Evolutionary conservation across 1,140 invertebrate species (phyloP).

Genomic region (Eufriesea mexicana): DNA sequence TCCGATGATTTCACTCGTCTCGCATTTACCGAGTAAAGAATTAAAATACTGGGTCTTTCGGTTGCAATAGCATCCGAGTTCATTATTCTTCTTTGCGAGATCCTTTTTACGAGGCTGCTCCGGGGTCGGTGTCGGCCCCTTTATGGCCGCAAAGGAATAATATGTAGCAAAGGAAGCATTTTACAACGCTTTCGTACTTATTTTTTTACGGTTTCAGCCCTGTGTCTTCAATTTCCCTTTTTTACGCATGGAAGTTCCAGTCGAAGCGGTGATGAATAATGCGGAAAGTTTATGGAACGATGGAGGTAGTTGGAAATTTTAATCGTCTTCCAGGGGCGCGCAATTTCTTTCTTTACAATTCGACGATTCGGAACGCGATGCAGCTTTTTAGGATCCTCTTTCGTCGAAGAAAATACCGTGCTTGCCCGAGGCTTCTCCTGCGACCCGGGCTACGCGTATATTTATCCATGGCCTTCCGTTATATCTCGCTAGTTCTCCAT

Average conservation of each 20-base stretch:
- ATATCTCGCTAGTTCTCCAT: not conserved
- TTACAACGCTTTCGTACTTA: constrained; percentile 11
- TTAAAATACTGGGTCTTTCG: not conserved
- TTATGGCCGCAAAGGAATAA: not conserved
- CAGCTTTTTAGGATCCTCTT: not conserved
- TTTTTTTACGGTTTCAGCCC: constrained; percentile 2
- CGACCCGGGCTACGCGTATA: not conserved
- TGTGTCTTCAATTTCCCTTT: constrained; percentile 15
- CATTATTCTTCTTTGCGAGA: not conserved
- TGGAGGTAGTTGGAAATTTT: constrained; percentile 39
- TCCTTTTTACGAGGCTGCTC: not conserved
- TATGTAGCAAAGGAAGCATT: constrained; percentile 38
- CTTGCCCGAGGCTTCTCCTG: not conserved
- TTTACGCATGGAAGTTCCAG: not conserved
- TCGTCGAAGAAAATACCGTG: not conserved
- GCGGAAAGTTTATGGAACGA: constrained; percentile 28
- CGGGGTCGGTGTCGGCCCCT: not conserved
- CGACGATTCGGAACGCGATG: constrained; percentile 18
- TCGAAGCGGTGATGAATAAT: constrained; percentile 37
- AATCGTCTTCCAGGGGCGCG: constrained; percentile 23
- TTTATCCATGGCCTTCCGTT: not conserved
- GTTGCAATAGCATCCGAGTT: constrained; percentile 5
- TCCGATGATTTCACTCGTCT: too few relatives aligned
- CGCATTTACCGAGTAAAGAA: constrained; percentile 6
- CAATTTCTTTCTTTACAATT: constrained; percentile 40